phyloP scores from a whole-genome alignment of 2,888 invertebrate genomes.

The Serripes groenlandicus region DNA sequence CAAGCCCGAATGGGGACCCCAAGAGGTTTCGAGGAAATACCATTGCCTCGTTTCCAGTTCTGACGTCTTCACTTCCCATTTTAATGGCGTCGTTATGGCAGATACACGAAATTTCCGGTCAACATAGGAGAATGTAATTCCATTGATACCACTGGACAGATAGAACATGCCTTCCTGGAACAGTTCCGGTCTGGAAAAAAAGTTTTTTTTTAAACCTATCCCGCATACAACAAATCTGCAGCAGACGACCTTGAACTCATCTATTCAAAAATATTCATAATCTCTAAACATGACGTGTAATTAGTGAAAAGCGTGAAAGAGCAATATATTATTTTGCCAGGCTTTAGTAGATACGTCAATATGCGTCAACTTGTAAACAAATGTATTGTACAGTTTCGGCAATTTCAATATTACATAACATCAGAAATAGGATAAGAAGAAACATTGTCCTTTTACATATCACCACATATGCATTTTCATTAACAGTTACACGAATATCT shows the following conservation, averaged over 20 bases:
- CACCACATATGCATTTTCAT: no score
- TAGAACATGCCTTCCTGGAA: slow-evolving; percentile 73
- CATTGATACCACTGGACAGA: slow-evolving; percentile 80
- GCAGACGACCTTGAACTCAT: neutral
- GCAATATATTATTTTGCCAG: no score
- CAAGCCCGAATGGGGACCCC: slow-evolving; percentile 77
- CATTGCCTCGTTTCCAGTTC: slow-evolving; percentile 71
- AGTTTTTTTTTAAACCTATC: neutral
- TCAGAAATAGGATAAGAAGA: no score
- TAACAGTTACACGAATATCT: no score
- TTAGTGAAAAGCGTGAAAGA: no score
- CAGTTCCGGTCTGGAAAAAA: slow-evolving; percentile 63
- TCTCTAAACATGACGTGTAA: neutral
- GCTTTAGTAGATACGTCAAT: no score
- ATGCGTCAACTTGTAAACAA: no score
- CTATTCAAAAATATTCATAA: neutral
- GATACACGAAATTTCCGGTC: slow-evolving; percentile 67
- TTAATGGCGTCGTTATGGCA: slow-evolving; percentile 72
- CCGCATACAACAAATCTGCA: neutral
- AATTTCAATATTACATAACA: no score
- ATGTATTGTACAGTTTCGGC: no score
- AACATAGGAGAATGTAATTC: slow-evolving; percentile 76
- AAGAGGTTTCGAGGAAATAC: slow-evolving; percentile 82
- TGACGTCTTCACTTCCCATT: slow-evolving; percentile 73
- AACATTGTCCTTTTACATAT: no score